A percentile compares a stretch with the other conserved stretches of the same genome.
Evolutionary conservation across 1,140 invertebrate species (phyloP).

Genomic region (Drosophila busckii): DNA sequence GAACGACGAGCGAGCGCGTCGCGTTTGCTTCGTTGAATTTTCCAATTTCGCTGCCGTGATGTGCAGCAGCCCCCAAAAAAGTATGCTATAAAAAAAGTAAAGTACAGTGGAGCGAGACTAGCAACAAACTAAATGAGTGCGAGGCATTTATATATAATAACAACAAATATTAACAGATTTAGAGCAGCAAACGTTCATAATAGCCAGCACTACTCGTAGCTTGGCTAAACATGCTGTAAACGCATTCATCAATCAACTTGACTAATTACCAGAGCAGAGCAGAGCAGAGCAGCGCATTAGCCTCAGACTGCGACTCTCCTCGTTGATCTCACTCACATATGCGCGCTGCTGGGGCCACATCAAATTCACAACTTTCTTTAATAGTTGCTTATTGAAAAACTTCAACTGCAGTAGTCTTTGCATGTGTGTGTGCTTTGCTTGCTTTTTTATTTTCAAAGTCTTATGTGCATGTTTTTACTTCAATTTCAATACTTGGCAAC

Average conservation of each 20-base stretch:
- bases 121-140: too few relatives aligned
- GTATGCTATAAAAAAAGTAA: constrained; percentile 22
- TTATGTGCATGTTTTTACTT: constrained; percentile 32
- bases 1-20: background rate
- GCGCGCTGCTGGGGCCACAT: background rate
- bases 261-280: constrained; percentile 60
- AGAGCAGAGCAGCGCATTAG: constrained; percentile 8
- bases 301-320: too few relatives aligned
- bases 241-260: constrained; percentile 69
- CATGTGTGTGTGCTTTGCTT: constrained; percentile 12
- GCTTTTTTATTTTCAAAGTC: too few relatives aligned
- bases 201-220: too few relatives aligned
- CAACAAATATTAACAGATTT: too few relatives aligned
- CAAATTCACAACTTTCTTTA: constrained; percentile 60
- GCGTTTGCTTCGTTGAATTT: constrained; percentile 14
- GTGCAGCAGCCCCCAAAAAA: background rate
- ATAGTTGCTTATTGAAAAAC: constrained; percentile 73
- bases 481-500: constrained; percentile 67
- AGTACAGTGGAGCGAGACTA: background rate
- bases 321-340: background rate
- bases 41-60: constrained; percentile 33
- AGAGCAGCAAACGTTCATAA: too few relatives aligned
- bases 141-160: too few relatives aligned
- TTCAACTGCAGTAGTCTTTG: background rate
- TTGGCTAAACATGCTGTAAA: too few relatives aligned